phyloP scores from a whole-genome alignment of 1,140 invertebrate genomes.

The Nymphalis io region DNA sequence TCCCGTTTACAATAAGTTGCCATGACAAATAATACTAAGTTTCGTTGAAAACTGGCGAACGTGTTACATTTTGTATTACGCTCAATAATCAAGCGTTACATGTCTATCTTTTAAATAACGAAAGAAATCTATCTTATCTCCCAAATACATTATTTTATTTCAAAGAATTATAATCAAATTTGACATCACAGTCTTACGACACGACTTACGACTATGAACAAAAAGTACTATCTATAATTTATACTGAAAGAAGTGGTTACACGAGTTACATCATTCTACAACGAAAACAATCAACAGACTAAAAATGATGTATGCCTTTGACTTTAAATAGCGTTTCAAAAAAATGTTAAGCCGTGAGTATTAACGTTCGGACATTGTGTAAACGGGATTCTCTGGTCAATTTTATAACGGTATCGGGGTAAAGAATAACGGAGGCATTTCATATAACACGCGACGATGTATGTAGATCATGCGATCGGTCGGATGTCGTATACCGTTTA shows the following conservation, averaged over 20 bases:
- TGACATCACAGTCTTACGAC: too few species aligned
- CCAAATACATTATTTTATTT: too few species aligned
- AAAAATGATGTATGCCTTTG: not conserved
- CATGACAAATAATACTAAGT: not conserved
- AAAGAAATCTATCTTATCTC: too few species aligned
- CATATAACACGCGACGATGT: slow-evolving; percentile 53
- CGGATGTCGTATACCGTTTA: slow-evolving; percentile 33
- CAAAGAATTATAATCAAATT: too few species aligned
- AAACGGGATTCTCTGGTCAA: slow-evolving; percentile 47
- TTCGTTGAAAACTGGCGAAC: not conserved
- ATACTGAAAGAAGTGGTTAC: too few species aligned
- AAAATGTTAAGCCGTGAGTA: slow-evolving; percentile 8
- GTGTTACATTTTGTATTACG: not conserved
- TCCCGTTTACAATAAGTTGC: slow-evolving; percentile 29
- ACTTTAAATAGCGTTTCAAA: slow-evolving; percentile 12
- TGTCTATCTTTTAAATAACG: too few species aligned
- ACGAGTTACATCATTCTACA: too few species aligned
- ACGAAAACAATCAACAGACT: not conserved
- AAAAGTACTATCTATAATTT: too few species aligned
- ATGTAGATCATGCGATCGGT: slow-evolving; percentile 47
- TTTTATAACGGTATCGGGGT: slow-evolving; percentile 55
- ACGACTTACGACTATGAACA: too few species aligned
- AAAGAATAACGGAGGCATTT: slow-evolving; percentile 49
- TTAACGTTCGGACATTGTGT: slow-evolving; percentile 29
- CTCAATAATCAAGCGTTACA: not conserved